Conservation (phyloP, 2,113 vertebrate genomes). For the Balaeniceps rex region DNA sequence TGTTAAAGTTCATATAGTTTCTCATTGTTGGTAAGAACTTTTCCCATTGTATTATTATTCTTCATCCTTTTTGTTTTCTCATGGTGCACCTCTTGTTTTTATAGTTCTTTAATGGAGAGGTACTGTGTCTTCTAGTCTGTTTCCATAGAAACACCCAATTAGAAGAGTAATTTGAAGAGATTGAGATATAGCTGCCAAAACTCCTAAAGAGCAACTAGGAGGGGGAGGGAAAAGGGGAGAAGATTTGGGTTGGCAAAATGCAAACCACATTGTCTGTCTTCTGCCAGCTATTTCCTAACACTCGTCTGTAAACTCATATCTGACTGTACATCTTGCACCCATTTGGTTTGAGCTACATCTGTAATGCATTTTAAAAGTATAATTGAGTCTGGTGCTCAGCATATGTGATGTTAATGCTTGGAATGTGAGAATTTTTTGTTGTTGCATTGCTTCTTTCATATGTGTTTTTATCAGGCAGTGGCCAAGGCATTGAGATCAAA, state of each 20-base stretch:
- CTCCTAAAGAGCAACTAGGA: not conserved
- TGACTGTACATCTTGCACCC: conserved; percentile 73
- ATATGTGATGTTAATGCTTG: conserved; percentile 67
- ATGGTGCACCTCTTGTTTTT: conserved; percentile 45
- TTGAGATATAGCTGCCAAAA: conserved; percentile 62
- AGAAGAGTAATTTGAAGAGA: conserved; percentile 63
- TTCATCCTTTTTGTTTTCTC: conserved; percentile 35
- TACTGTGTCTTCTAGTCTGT: conserved; percentile 20
- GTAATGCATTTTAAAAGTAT: conserved; percentile 72
- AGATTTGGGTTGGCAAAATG: conserved; percentile 51
- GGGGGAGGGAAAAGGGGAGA: not conserved
- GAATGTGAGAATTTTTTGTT: conserved; percentile 64
- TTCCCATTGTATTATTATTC: not conserved
- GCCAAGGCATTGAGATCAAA: conserved; percentile 14
- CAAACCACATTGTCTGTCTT: conserved; percentile 22
- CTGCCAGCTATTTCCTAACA: conserved; percentile 54
- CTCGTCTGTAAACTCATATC: conserved; percentile 44
- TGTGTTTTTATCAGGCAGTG: conserved; percentile 70
- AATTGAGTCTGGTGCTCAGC: conserved; percentile 72
- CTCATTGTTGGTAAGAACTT: not conserved
- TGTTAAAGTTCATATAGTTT: not conserved
- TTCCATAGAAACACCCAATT: conserved; percentile 66
- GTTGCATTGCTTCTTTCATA: conserved; percentile 56
- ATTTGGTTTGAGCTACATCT: conserved; percentile 72
- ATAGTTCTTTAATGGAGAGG: conserved; percentile 45